These are phyloP conservation scores for Macroglossus sobrinus DNA, from an alignment of 2,113 vertebrate species.

Conservation along the genomic window DNA sequence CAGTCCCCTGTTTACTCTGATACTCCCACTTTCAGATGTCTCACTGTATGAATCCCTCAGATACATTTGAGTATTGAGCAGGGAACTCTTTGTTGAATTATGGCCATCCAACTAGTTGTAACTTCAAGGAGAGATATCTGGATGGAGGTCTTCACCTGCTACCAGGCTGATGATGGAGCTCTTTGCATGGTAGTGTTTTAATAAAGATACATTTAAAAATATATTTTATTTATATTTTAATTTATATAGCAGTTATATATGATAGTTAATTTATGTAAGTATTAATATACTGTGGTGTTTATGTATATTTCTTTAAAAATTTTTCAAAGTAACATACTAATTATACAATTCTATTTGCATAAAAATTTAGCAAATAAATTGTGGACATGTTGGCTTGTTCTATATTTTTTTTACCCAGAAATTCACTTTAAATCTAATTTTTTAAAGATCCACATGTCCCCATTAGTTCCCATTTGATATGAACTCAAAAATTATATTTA, in stretches of 20 bases:
- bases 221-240: neutral
- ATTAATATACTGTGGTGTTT: neutral
- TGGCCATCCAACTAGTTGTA: too few relatives aligned
- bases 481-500: neutral
- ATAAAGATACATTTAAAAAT: neutral
- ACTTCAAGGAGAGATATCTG: too few relatives aligned
- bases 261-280: neutral
- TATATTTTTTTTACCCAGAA: neutral
- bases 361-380: neutral
- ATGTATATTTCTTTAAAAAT: neutral
- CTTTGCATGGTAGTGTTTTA: neutral
- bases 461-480: neutral
- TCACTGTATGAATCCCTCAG: too few relatives aligned
- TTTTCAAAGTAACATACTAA: neutral
- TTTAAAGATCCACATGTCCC: neutral
- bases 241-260: neutral
- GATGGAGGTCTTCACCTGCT: too few relatives aligned
- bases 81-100: too few relatives aligned
- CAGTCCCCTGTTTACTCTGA: too few relatives aligned
- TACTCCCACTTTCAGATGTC: too few relatives aligned
- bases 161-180: too few relatives aligned
- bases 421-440: neutral
- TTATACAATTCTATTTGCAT: neutral
- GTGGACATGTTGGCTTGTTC: neutral
- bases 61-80: too few relatives aligned